A percentile compares a stretch with the other conserved stretches of the same genome.
phyloP scores from a whole-genome alignment of 2,888 invertebrate species.

The Hypselothyrea guttata region DNA sequence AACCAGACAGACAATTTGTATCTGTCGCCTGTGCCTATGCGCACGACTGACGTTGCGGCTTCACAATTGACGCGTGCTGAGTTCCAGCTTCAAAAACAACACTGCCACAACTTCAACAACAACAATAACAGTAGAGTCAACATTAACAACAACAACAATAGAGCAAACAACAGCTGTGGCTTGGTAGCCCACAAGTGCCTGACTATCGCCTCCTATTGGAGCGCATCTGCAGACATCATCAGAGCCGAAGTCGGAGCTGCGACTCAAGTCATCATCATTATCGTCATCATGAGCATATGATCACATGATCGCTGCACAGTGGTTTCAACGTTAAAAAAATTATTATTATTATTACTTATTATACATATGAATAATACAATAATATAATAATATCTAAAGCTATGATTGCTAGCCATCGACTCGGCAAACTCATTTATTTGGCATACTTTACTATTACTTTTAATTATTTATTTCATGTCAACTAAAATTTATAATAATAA shows the following conservation, averaged over 20 bases:
- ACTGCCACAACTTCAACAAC: conserved; percentile 10
- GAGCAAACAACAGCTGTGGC: conserved; percentile 34
- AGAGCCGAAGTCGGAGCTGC: conserved; percentile 9
- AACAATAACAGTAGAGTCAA: conserved; percentile 7
- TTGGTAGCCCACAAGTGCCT: conserved; percentile 38
- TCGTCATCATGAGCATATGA: conserved; percentile 32
- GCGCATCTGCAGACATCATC: conserved; percentile 44
- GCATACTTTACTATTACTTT: no score
- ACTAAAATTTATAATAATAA: no score
- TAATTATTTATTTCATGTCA: no score
- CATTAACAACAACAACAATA: conserved; percentile 17
- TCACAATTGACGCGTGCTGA: conserved; percentile 66
- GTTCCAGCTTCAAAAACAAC: conserved; percentile 24
- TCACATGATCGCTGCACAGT: conserved; percentile 37
- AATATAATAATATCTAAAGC: no score
- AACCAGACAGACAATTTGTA: conserved; percentile 67
- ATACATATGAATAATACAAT: no score
- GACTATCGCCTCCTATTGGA: conserved; percentile 25
- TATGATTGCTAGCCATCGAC: no score
- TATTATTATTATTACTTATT: no score
- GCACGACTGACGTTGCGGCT: conserved; percentile 14
- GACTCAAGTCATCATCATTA: conserved; percentile 12
- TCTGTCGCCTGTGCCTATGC: conserved; percentile 45
- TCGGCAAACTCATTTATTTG: no score
- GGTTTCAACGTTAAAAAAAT: background rate